Evolutionary conservation across 2,113 vertebrate genomes (phyloP), one percentile per base, ranked within the genome.

Genomic region (Platichthys flesus): DNA sequence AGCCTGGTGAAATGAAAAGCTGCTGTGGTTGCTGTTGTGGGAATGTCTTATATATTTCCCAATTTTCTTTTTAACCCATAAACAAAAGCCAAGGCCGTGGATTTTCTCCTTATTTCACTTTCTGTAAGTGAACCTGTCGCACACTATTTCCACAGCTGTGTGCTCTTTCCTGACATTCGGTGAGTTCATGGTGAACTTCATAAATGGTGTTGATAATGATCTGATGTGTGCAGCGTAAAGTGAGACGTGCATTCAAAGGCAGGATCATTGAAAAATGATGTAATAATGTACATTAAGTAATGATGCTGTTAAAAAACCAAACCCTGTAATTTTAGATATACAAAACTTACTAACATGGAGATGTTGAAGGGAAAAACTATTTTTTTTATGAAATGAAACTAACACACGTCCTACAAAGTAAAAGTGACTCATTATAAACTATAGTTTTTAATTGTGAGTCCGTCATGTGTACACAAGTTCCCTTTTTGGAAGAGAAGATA

Each of bases 61-160:
- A 49, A 20, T 54, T 54, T n/a, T 54, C 20, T 54, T 54, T 31
- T n/a, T n/a, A 7, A 54, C 8, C 18, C 5, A 24, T 20, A 51
- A 60, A 47, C 12, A 23, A 71, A 71, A 71, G 35, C 64, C 21
- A 66, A 57, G 40, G 31, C 1, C 31, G 31, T 31, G 31, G 40
- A 42, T 42, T 42, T 42, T 13, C 40, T 13, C 5, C 16, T 51
- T 18, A 51, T 6, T 51, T 51, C 47, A 51, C 47, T 7, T 15
- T 16, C 4, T 7, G 47, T 51, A 28, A 62, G 16, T 24, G 60
- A 56, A 15, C 21, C n/a, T 2, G 26, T 71, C 40, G 65, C 64
- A 63, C 57, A 65, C 35, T 28, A 16, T 15, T 37, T n/a, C 15
- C 3, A 1, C 15, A 21, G 18, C 21, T 20, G 20, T 70, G 42